Evolutionary conservation across 2,797 vertebrate genomes (phyloP).

Genomic region (Psittacula derbiana): DNA sequence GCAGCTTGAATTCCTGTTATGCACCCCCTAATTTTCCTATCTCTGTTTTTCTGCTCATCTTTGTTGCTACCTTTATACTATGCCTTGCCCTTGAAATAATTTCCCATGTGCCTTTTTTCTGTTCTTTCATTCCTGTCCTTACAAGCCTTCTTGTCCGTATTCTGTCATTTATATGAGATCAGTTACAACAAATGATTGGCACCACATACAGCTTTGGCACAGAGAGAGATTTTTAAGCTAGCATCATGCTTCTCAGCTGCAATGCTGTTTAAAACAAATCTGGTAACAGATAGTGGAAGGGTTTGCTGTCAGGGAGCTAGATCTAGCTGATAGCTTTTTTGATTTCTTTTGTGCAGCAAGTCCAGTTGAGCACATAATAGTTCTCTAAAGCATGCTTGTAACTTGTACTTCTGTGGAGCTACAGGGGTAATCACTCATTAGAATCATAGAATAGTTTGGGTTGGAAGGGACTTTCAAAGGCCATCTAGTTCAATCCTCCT

Average conservation of each 20-base stretch:
- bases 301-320: not conserved
- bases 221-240: not conserved
- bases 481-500: not conserved
- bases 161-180: constrained; percentile 6
- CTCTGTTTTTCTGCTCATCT: not conserved
- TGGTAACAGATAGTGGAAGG: not conserved
- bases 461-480: not conserved
- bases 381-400: not conserved
- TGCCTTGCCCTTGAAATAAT: not conserved
- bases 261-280: constrained; percentile 25
- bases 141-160: not conserved
- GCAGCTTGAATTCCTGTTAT: not conserved
- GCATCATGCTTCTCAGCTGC: not conserved
- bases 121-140: not conserved
- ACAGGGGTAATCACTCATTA: not conserved
- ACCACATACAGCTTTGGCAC: not conserved
- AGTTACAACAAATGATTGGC: constrained; percentile 2
- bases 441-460: not conserved
- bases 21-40: not conserved
- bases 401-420: not conserved
- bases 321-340: not conserved
- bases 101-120: not conserved
- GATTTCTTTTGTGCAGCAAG: not conserved
- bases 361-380: not conserved
- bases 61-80: not conserved